Evolutionary conservation across 2,888 invertebrate species (phyloP).

Genomic region (Pomacea canaliculata): DNA sequence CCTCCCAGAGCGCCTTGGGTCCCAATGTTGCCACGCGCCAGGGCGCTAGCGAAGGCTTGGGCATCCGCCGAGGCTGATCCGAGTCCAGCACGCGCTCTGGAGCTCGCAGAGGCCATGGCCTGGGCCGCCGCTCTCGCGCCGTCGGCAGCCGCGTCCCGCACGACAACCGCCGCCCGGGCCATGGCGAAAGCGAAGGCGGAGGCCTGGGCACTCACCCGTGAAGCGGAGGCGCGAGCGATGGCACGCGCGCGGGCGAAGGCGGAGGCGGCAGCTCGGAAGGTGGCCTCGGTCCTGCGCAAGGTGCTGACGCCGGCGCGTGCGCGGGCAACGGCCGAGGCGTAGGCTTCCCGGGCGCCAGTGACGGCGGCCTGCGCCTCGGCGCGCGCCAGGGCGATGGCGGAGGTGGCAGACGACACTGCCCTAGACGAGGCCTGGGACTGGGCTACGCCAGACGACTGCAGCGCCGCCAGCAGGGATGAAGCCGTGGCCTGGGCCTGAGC

Average conservation of each 20-base stretch:
- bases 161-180: constrained; percentile 6
- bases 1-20: neutral
- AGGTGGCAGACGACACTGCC: neutral
- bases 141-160: constrained; percentile 6
- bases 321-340: constrained; percentile 19
- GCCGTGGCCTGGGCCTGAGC: constrained; percentile 13
- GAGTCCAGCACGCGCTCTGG: neutral
- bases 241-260: constrained; percentile 16
- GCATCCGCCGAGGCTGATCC: constrained; percentile 1
- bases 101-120: too few species aligned
- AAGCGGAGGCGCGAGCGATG: constrained; percentile 8
- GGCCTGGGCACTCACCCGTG: constrained; percentile 7
- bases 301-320: constrained; percentile 10
- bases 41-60: constrained; percentile 10
- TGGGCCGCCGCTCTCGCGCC: neutral
- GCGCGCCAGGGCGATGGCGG: constrained; percentile 9
- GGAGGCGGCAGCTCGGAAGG: constrained; percentile 16
- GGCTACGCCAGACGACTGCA: neutral
- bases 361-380: constrained; percentile 12
- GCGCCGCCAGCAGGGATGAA: constrained; percentile 3
- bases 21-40: constrained; percentile 4
- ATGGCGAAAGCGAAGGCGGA: constrained; percentile 15
- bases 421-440: neutral
- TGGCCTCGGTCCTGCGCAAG: constrained; percentile 14
- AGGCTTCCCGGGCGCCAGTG: neutral